Conservation (phyloP, 2,797 vertebrate species). For the Margarornis squamiger region DNA sequence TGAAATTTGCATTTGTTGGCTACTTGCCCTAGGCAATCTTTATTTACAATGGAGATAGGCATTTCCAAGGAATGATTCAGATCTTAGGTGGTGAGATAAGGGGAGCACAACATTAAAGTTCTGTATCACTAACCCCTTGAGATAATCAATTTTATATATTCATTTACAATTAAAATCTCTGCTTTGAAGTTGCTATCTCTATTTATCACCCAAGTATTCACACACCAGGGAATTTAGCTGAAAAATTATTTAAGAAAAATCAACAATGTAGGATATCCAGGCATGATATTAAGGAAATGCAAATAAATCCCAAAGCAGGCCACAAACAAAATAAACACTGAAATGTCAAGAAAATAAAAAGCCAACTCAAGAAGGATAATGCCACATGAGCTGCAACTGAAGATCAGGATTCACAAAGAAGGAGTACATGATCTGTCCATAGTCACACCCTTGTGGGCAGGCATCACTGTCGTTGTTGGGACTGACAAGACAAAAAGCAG, state of each 20-base stretch:
- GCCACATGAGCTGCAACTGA: neutral
- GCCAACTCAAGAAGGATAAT: neutral
- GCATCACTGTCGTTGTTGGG: too few relatives aligned
- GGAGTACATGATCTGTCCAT: neutral
- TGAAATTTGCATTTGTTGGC: neutral
- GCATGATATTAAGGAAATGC: neutral
- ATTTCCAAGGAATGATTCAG: conserved; percentile 9
- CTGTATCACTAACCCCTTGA: neutral
- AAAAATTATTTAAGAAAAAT: conserved; percentile 29
- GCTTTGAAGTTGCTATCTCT: conserved; percentile 57
- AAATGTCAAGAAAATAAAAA: neutral
- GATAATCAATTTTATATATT: conserved; percentile 46
- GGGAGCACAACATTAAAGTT: neutral
- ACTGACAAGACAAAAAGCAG: too few relatives aligned
- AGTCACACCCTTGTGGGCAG: neutral
- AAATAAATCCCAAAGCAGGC: neutral
- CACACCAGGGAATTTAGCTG: neutral
- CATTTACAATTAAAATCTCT: conserved; percentile 61
- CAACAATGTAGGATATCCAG: conserved; percentile 7
- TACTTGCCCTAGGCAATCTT: neutral
- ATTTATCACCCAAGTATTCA: neutral
- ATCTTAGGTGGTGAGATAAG: conserved; percentile 47
- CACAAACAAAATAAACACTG: neutral
- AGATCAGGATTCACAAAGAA: neutral
- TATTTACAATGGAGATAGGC: conserved; percentile 25